Percentiles rank a stretch among this genome's conserved stretches.
Conservation (phyloP, 2,888 invertebrate genomes). For the Argyresthia albistria region DNA sequence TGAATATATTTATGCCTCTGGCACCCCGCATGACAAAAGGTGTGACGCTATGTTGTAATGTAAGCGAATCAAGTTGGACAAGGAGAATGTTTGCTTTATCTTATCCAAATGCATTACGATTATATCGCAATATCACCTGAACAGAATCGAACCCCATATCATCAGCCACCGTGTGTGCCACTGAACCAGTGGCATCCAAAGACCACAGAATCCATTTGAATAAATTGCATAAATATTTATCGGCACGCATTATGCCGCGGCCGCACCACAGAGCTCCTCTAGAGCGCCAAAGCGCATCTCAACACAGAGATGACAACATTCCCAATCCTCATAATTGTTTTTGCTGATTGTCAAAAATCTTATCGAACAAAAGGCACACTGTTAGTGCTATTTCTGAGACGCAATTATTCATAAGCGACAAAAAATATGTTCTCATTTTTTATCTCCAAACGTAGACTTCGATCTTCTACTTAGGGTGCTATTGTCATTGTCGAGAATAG, state of each 20-base stretch:
- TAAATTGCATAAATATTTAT: conserved; percentile 68
- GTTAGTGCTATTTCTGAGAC: conserved; percentile 54
- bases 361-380: conserved; percentile 46
- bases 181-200: conserved; percentile 11
- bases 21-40: neutral
- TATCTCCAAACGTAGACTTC: no score
- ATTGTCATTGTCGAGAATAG: no score
- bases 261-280: conserved; percentile 26
- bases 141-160: conserved; percentile 12
- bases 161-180: conserved; percentile 10
- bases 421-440: neutral
- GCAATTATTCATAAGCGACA: conserved; percentile 22
- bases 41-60: neutral
- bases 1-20: neutral
- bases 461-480: no score
- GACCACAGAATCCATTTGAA: conserved; percentile 37
- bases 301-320: conserved; percentile 48
- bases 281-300: conserved; percentile 36
- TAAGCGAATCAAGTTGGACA: no score
- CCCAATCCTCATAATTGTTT: conserved; percentile 56
- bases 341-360: conserved; percentile 49
- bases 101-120: no score
- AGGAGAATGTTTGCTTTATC: no score
- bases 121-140: no score
- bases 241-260: conserved; percentile 45